Evolutionary conservation across 2,888 invertebrate genomes (phyloP).

Genomic region (Chaitophorus viminalis): DNA sequence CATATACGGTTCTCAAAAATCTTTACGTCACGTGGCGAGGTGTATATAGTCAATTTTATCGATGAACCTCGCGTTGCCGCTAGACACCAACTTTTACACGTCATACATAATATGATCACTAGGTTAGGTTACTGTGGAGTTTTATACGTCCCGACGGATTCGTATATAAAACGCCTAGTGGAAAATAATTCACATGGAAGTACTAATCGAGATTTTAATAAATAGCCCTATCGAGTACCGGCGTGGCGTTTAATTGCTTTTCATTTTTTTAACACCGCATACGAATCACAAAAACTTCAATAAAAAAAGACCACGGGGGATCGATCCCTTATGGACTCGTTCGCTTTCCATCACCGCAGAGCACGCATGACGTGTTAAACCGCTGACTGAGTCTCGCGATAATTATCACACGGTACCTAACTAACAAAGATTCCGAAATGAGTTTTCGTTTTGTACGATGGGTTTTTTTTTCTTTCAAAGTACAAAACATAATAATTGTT

Average conservation of each 20-base stretch:
- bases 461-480: neutral
- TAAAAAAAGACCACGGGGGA: slow-evolving; percentile 47
- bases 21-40: neutral
- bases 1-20: neutral
- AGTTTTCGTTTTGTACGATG: slow-evolving; percentile 45
- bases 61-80: too few relatives aligned
- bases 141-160: neutral
- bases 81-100: neutral
- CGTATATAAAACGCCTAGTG: neutral
- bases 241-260: slow-evolving; percentile 42
- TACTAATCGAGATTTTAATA: slow-evolving; percentile 46
- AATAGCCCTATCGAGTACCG: slow-evolving; percentile 17
- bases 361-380: slow-evolving; percentile 39
- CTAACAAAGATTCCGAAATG: slow-evolving; percentile 39
- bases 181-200: neutral
- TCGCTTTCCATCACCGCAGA: slow-evolving; percentile 22
- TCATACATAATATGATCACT: neutral
- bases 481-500: neutral
- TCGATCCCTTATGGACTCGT: slow-evolving; percentile 39
- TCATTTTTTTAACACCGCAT: slow-evolving; percentile 5
- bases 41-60: neutral
- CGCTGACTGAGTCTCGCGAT: slow-evolving; percentile 24
- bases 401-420: slow-evolving; percentile 56
- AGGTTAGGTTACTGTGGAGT: neutral
- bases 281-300: slow-evolving; percentile 18